Base-by-base conservation (phyloP, 2,888 invertebrate species). In the Priapulus caudatus region DNA sequence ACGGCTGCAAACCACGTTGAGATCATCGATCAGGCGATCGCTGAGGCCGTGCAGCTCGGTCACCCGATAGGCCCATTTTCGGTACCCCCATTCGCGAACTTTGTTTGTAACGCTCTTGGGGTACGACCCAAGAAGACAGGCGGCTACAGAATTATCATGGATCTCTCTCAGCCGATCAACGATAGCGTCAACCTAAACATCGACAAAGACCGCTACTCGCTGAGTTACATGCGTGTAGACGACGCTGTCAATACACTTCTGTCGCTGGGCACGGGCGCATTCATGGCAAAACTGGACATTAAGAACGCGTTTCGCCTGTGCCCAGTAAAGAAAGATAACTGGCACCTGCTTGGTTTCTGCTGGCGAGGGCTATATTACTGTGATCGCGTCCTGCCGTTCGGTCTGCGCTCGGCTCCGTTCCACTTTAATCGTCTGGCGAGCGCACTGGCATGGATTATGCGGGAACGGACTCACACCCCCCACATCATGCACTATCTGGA, bases 271-370 rank as follows among this genome's bases (percentile, higher is more conserved):
- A 5, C 4, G 20, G 47, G 47, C n/a, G 47, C 47, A 19, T 18
- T 47, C 4, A 47, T 47, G 47, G 47, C 18, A 15, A 47, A 47
- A 19, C 10, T 47, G n/a, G 47, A 47, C 47, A 47, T 47, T 16
- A 20, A 47, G 20, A n/a, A 5, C 20, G 47, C 47, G 4, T 47
- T 47, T 16, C 10, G 47, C 4, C 47, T 47, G 20, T 23, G 21
- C n/a, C 47, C 47, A n/a, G 47, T 47, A 4, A 5, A 23, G 15
- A 5, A 5, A 4, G n/a, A 4, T n/a, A 23, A 47, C 20, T 19
- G 20, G 20, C n/a, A 5, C 23, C 18, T 47, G 4, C 47, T 47
- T n/a, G 47, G 47, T 47, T 47, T 10, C 20, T 5, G 16, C 21
- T 5, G 21, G n/a, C 15, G 23, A 22, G 18, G 18, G 4, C 4